Base-by-base conservation (phyloP, 2,797 vertebrate genomes). In the Tarsius wallacei region DNA sequence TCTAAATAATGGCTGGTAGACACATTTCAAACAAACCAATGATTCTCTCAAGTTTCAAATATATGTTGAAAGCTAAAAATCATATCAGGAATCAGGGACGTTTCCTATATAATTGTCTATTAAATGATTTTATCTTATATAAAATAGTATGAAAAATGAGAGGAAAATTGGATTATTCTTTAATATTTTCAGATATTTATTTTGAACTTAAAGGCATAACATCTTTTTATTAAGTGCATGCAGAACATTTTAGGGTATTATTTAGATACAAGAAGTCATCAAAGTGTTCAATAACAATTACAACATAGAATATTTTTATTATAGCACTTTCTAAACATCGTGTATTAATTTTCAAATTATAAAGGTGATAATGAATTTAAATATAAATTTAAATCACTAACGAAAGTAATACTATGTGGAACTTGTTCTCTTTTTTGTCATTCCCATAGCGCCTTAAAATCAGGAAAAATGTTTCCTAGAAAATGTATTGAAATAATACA, bases 301-400 rank as follows among this genome's bases (percentile, higher is more conserved):
- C 15, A 6, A 28, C 42, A 51, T 7, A 49, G 21, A 47, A 89
- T 47, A 71, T 53, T n/a, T 55, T 51, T 3, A 1, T 78, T n/a
- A 55, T 22, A 83, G 5, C 9, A 53, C 13, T 96, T 92, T 63
- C 64, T 36, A 92, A 90, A 53, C 49, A 63, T 61, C 5, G 19
- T 64, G 0, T 19, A n/a, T 59, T 28, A 66, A 36, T 63, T 91
- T 84, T 26, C 16, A 76, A 81, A 92, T 16, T 76, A 94, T 36
- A 68, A 84, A 63, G 1, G 13, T 70, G 17, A 92, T n/a, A 1
- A 83, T 42, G 42, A 28, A 76, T 85, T 90, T 73, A 87, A 83
- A 93, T 63, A 73, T 36, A 63, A 94, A 92, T 33, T 31, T 11
- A 57, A 80, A 85, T 71, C 21, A 63, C 47, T 91, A 78, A 53